Percentiles rank a stretch among this genome's conserved stretches.
phyloP scores from a whole-genome alignment of 2,113 vertebrate species.

The Prionailurus bengalensis region DNA sequence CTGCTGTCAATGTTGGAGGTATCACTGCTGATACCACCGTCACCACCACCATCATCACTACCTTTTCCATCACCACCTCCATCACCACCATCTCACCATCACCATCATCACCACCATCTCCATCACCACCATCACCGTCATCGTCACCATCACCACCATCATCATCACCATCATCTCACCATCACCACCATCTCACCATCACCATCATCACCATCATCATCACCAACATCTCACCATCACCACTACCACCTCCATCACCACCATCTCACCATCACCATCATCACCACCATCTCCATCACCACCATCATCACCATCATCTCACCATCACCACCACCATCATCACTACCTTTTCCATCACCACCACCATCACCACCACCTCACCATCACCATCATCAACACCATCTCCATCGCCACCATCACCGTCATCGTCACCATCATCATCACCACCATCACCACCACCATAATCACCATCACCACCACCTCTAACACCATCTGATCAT shows the following conservation, averaged over 20 bases:
- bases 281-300: no score
- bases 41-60: no score
- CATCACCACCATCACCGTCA: no score
- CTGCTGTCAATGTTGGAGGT: background rate
- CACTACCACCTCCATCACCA: background rate
- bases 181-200: background rate
- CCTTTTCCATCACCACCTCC: background rate
- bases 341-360: no score
- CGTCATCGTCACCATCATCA: rapidly evolving
- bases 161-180: background rate
- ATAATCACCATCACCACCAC: background rate
- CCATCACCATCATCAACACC: background rate
- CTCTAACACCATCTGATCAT: no score
- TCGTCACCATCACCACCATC: rapidly evolving
- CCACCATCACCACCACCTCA: rapidly evolving
- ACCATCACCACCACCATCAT: background rate
- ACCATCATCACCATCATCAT: background rate
- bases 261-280: background rate
- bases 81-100: background rate
- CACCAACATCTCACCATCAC: background rate
- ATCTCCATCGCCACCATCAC: no score
- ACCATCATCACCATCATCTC: background rate
- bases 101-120: no score
- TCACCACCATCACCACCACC: background rate
- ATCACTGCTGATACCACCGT: background rate